Conservation (phyloP, 2,888 invertebrate species). For the Galerucella pusilla region DNA sequence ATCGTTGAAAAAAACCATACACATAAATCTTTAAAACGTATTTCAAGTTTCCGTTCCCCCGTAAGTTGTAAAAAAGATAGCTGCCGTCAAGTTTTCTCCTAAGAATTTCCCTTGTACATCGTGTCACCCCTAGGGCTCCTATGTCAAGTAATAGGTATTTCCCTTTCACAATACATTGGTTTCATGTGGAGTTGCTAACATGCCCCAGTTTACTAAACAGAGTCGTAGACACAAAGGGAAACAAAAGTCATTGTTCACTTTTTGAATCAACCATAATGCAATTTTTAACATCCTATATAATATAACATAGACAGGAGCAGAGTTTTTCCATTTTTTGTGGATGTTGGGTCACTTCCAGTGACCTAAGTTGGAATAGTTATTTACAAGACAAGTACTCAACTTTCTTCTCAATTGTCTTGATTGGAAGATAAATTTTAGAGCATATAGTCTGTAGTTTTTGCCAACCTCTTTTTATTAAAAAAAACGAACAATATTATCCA, state of each 20-base stretch:
- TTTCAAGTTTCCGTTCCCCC: background rate
- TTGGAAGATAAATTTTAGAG: too few relatives aligned
- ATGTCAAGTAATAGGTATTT: constrained; percentile 22
- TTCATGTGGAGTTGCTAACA: constrained; percentile 24
- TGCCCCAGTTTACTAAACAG: constrained; percentile 12
- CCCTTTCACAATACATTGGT: constrained; percentile 25
- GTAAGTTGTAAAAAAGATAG: constrained; percentile 14
- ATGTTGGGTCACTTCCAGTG: too few relatives aligned
- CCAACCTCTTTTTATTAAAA: too few relatives aligned
- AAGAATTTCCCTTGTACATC: constrained; percentile 18
- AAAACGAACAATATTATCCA: too few relatives aligned
- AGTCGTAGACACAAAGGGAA: background rate
- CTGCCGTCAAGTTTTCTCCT: constrained; percentile 14
- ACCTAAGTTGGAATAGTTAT: too few relatives aligned
- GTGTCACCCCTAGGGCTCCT: constrained; percentile 19
- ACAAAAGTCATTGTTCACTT: background rate
- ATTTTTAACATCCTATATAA: too few relatives aligned
- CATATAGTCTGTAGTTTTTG: too few relatives aligned
- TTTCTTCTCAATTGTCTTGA: too few relatives aligned
- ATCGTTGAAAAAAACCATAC: background rate
- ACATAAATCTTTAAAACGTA: background rate
- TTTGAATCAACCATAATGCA: background rate
- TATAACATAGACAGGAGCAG: too few relatives aligned
- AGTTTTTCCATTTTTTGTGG: too few relatives aligned
- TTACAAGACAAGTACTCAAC: too few relatives aligned